phyloP scores from a whole-genome alignment of 2,888 invertebrate genomes.

The Apeira syringaria region DNA sequence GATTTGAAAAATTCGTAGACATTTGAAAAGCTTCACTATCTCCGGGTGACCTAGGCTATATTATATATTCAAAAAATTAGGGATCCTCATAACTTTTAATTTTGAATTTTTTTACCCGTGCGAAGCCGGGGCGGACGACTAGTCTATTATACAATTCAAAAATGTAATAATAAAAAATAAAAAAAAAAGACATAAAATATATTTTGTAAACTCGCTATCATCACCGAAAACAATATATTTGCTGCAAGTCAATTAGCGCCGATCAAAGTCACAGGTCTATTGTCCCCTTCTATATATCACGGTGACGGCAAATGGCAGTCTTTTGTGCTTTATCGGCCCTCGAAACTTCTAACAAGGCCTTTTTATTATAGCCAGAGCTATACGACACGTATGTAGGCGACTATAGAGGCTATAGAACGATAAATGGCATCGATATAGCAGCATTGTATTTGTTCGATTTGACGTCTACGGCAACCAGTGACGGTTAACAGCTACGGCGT shows the following conservation, averaged over 20 bases:
- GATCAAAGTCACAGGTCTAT: conserved; percentile 14
- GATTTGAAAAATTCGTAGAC: too few species aligned
- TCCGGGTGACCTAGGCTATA: too few species aligned
- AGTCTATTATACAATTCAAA: too few species aligned
- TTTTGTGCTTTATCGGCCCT: conserved; percentile 25
- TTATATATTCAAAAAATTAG: too few species aligned
- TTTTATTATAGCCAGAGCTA: conserved; percentile 13
- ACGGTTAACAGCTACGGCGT: conserved; percentile 11
- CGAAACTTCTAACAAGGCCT: conserved; percentile 27
- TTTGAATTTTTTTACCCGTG: too few species aligned
- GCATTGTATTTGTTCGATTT: conserved; percentile 15
- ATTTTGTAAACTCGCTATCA: too few species aligned
- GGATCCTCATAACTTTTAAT: too few species aligned
- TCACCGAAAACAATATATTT: conserved; percentile 3
- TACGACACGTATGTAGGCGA: not conserved
- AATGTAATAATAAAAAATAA: too few species aligned
- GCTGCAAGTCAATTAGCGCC: conserved; percentile 15
- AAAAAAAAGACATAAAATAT: too few species aligned
- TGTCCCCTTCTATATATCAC: conserved; percentile 15
- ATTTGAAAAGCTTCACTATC: too few species aligned
- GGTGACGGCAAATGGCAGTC: conserved; percentile 15
- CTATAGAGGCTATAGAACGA: conserved; percentile 9
- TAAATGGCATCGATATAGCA: too few species aligned
- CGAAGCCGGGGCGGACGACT: too few species aligned
- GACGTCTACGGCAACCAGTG: conserved; percentile 10